Evolutionary conservation across 2,888 invertebrate species (phyloP).

Genomic region (Amblyjoppa proteus): DNA sequence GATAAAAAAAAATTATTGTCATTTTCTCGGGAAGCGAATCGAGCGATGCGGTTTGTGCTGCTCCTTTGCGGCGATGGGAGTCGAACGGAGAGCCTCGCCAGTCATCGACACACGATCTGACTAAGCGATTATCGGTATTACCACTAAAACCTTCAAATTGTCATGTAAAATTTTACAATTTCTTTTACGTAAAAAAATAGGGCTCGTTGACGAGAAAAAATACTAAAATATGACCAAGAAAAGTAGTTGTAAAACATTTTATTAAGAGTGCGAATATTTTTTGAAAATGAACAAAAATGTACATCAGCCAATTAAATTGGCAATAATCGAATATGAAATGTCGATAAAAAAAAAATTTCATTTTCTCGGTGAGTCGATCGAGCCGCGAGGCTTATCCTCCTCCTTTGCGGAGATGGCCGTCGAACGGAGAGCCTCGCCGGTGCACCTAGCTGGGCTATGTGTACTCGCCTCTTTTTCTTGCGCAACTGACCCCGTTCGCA

Average conservation of each 20-base stretch:
- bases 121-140: no score
- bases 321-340: not conserved
- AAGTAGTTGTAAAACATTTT: no score
- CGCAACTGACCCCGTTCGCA: slow-evolving; percentile 74
- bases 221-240: no score
- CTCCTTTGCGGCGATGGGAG: slow-evolving; percentile 6
- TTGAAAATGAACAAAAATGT: no score
- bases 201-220: no score
- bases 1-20: no score
- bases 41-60: not conserved
- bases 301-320: no score
- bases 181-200: no score
- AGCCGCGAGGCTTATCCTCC: not conserved
- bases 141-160: no score
- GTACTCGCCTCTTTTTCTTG: slow-evolving; percentile 67
- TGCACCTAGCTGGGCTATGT: slow-evolving; percentile 45
- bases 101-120: not conserved
- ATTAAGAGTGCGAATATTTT: no score
- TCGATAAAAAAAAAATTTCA: not conserved
- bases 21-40: not conserved
- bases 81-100: slow-evolving; percentile 34
- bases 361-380: not conserved
- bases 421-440: slow-evolving; percentile 38
- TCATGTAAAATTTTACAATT: no score
- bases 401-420: slow-evolving; percentile 6